Base-by-base conservation (phyloP, 1,140 invertebrate genomes). In the Cyclargus thomasi region DNA sequence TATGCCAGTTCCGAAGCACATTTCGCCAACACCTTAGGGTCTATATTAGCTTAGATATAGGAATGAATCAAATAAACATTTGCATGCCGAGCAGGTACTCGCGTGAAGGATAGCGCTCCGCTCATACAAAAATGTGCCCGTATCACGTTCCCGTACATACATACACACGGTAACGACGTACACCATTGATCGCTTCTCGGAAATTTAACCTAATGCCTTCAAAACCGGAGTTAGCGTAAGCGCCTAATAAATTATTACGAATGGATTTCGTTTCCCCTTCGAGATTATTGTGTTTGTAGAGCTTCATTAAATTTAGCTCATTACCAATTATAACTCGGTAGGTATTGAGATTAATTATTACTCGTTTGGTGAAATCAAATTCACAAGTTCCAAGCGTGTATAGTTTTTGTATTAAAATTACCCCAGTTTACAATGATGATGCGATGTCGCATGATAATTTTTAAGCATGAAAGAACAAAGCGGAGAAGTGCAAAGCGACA, bases 31-130 rank as follows among this genome's bases (percentile, higher is more conserved):
- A 59, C 63, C 53, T 57, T 68, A 74, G 55, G 69, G 71, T 77
- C 74, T 68, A 74, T 70, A 76, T 74, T 79, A 67, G 77, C 72
- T 77, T 71, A 75, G 53, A 55, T 55, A 59, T 67, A 70, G 53
- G 17, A 23, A 62, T 69, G 65, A 69, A 67, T 67, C 68, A 69
- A 70, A 66, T 69, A 65, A 72, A 66, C 68, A 73, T 81, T 81
- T 72, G 69, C 70, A 79, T 81, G 76, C 79, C 65, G 67, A 72
- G 71, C 77, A 74, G 74, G 76, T 74, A 76, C 71, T 29, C 64
- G 67, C 70, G 72, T 63, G 72, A 72, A 78, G 77, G 70, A 72
- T 65, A 70, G 70, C 29, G 62, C 70, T 70, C 36, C 62, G 69
- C 70, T 70, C 71, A 76, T 74, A 78, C 70, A 73, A 55, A 74